Evolutionary conservation across 1,140 invertebrate species (phyloP).

Genomic region (Leptoteleia sp.): DNA sequence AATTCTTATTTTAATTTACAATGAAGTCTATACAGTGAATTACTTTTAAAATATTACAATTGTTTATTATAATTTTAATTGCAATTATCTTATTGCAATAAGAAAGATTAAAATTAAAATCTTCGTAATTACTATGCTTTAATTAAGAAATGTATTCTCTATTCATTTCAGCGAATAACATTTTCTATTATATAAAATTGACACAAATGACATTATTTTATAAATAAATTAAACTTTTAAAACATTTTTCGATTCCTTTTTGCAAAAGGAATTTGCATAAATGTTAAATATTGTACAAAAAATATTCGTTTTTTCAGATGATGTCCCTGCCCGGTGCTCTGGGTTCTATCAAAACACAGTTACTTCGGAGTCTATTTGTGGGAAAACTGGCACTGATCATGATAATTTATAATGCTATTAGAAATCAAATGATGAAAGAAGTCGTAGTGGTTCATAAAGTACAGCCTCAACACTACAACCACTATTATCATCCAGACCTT

Average conservation of each 20-base stretch:
- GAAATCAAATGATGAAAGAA: conserved; percentile 46
- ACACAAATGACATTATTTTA: too few relatives aligned
- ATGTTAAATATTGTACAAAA: not conserved
- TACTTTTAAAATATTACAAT: too few relatives aligned
- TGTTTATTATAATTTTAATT: too few relatives aligned
- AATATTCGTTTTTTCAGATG: conserved; percentile 47
- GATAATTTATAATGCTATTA: conserved; percentile 55
- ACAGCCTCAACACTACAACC: conserved; percentile 50
- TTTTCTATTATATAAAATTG: too few relatives aligned
- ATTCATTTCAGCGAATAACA: too few relatives aligned
- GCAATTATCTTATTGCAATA: too few relatives aligned
- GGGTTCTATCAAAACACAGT: conserved; percentile 41
- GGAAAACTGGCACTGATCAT: conserved; percentile 49
- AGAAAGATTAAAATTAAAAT: too few relatives aligned
- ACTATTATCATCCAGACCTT: conserved; percentile 50
- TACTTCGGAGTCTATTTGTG: conserved; percentile 50
- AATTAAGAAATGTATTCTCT: too few relatives aligned
- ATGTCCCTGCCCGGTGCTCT: conserved; percentile 52
- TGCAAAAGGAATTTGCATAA: too few relatives aligned
- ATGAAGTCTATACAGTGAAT: too few relatives aligned
- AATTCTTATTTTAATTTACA: too few relatives aligned
- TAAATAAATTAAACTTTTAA: not conserved
- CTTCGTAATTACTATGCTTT: too few relatives aligned
- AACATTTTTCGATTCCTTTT: not conserved
- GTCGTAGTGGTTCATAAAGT: conserved; percentile 60